Evolutionary conservation across 2,113 vertebrate genomes (phyloP).

Genomic region (Sander lucioperca): DNA sequence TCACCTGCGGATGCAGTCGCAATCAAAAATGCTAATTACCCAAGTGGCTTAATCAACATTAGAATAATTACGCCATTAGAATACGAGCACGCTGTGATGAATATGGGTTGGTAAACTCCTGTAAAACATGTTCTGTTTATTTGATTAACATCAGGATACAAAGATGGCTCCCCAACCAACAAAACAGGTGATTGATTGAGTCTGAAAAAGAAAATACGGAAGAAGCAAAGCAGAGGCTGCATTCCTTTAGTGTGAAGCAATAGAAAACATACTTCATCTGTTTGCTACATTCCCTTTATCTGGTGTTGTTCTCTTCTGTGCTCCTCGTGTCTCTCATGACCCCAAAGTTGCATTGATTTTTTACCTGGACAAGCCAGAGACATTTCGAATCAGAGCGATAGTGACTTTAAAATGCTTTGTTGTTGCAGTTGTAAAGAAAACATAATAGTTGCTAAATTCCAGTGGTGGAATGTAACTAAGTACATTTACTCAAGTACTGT

Average conservation of each 20-base stretch:
- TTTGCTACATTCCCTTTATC: not conserved
- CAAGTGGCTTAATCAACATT: constrained; percentile 81
- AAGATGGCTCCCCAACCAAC: constrained; percentile 67
- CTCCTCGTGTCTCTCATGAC: too few relatives aligned
- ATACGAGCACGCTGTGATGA: constrained; percentile 72
- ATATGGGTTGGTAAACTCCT: constrained; percentile 70
- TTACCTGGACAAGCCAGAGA: not conserved
- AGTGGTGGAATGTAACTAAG: too few relatives aligned
- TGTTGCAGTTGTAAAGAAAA: not conserved
- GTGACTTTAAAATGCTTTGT: not conserved
- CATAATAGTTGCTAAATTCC: not conserved
- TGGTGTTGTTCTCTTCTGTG: not conserved
- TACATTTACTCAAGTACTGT: too few relatives aligned
- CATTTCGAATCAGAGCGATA: not conserved
- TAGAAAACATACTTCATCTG: not conserved
- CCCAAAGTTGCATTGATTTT: not conserved
- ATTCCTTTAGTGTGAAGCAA: constrained; percentile 27
- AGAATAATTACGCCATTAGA: constrained; percentile 79
- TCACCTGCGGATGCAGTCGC: constrained; percentile 73
- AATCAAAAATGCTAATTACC: constrained; percentile 82
- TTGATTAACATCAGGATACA: constrained; percentile 69
- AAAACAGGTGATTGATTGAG: constrained; percentile 69
- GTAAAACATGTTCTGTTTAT: constrained; percentile 78
- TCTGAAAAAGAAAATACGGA: constrained; percentile 25
- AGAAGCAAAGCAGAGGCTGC: constrained; percentile 16